A percentile compares a stretch with the other conserved stretches of the same genome.
phyloP scores from a whole-genome alignment of 2,113 vertebrate species.

The Vulpes vulpes region DNA sequence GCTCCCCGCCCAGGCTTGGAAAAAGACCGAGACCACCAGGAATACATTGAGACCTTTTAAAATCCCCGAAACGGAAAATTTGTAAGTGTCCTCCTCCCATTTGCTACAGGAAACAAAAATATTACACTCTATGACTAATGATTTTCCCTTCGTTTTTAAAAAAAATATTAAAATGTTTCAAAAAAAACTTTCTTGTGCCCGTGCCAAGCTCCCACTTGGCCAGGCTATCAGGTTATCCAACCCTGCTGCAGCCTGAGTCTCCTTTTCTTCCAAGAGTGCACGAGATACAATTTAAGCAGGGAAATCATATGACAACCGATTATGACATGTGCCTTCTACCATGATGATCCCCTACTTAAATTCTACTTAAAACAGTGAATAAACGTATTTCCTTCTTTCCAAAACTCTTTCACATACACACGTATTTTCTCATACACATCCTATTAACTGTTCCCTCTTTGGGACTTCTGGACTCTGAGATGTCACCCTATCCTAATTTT shows the following conservation, averaged over 20 bases:
- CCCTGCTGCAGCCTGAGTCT: not conserved
- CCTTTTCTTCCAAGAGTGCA: not conserved
- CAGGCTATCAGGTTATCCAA: not conserved
- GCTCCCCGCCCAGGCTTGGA: no score
- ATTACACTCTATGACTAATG: not conserved
- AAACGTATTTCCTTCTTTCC: not conserved
- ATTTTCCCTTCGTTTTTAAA: not conserved
- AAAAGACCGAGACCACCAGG: not conserved
- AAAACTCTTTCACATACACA: slow-evolving; percentile 8
- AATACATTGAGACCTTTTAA: not conserved
- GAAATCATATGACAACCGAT: not conserved
- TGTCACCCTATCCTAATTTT: not conserved
- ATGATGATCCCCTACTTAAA: not conserved
- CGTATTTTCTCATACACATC: not conserved
- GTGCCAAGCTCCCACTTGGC: not conserved
- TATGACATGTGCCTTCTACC: not conserved
- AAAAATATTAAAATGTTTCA: not conserved
- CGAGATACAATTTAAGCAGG: not conserved
- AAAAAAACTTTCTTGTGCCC: not conserved
- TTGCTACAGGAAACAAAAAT: not conserved
- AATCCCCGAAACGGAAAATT: not conserved
- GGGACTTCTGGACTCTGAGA: not conserved
- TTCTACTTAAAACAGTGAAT: not conserved
- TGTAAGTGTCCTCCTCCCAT: not conserved
- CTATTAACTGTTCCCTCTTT: not conserved